Percentiles rank a stretch among this genome's conserved stretches.
Conservation (phyloP, 1,140 invertebrate genomes). For the Diachasma alloeum region DNA sequence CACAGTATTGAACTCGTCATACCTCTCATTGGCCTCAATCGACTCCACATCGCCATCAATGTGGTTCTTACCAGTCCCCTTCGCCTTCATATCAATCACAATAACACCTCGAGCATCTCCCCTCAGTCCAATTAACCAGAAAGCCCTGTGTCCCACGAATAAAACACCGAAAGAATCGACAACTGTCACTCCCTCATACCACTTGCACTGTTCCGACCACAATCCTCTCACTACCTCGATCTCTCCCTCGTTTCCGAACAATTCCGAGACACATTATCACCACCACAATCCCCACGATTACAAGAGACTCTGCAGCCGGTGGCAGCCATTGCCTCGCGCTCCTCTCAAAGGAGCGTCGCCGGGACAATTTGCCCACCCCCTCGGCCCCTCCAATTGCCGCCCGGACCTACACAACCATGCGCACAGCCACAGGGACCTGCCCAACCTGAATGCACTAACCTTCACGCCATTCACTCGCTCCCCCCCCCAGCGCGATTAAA, state of each 20-base stretch:
- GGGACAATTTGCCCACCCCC: background rate
- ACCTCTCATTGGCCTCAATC: slow-evolving; percentile 45
- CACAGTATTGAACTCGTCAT: slow-evolving; percentile 49
- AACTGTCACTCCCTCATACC: no score
- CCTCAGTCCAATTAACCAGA: background rate
- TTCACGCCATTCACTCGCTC: background rate
- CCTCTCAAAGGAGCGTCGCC: background rate
- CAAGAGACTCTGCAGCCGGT: background rate
- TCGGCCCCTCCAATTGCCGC: background rate
- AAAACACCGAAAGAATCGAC: no score
- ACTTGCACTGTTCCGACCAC: no score
- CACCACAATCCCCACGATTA: no score
- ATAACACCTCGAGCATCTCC: background rate
- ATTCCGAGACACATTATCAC: no score
- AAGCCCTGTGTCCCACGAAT: background rate
- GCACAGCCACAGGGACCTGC: background rate
- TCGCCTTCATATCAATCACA: slow-evolving; percentile 37
- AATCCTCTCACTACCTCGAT: no score
- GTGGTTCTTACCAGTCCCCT: slow-evolving; percentile 14
- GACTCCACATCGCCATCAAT: slow-evolving; percentile 29
- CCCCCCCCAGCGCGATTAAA: background rate
- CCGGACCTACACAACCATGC: background rate
- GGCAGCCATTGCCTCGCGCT: slow-evolving; percentile 15
- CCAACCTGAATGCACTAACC: background rate
- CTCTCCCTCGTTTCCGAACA: no score